phyloP scores from a whole-genome alignment of 1,140 invertebrate genomes.

The Daktulosphaira vitifoliae region DNA sequence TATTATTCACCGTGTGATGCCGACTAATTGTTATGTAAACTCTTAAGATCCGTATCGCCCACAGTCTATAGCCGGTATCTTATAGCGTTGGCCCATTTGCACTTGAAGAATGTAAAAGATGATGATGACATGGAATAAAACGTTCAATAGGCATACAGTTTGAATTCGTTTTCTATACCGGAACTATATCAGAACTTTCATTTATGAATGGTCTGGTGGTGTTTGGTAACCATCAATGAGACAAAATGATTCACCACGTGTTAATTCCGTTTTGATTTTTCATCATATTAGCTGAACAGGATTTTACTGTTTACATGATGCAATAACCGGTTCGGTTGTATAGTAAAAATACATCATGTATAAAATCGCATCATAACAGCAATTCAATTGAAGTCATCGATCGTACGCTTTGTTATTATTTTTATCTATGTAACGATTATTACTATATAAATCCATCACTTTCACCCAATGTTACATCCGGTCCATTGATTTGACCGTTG shows the following conservation, averaged over 20 bases:
- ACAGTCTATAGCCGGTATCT: too few species aligned
- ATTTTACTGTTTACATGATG: conserved; percentile 5
- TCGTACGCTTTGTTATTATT: too few species aligned
- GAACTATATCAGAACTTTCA: conserved; percentile 2
- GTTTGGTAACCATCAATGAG: neutral
- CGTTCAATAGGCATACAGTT: neutral
- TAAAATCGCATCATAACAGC: neutral
- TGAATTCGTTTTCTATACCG: neutral
- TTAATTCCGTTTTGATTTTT: neutral
- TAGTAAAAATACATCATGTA: neutral
- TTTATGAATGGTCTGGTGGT: neutral
- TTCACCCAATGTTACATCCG: conserved; percentile 22
- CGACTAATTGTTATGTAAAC: too few species aligned
- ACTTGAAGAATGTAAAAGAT: too few species aligned
- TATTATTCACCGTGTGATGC: too few species aligned
- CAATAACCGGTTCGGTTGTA: conserved; percentile 5
- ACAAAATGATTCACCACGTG: conserved; percentile 4
- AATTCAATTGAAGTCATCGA: neutral
- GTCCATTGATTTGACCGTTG: conserved; percentile 30
- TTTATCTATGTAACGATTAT: too few species aligned
- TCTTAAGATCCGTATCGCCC: too few species aligned
- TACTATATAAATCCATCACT: conserved; percentile 10
- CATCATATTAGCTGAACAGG: conserved; percentile 6
- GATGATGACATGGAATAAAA: conserved; percentile 9
- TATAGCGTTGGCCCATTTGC: too few species aligned